Base-by-base conservation (phyloP, 2,888 invertebrate species). In the Pecten maximus region DNA sequence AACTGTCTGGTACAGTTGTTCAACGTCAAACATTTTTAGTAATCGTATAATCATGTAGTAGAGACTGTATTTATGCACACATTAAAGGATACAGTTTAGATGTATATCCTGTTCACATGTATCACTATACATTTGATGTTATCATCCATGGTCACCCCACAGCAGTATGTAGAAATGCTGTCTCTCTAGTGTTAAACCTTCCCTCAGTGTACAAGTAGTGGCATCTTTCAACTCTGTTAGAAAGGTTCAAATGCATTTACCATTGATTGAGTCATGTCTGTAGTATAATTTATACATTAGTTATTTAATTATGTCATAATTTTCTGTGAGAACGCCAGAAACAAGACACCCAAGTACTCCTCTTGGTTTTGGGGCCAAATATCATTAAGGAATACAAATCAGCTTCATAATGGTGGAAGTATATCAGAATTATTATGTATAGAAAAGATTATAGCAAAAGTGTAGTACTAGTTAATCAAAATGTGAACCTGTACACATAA, bases 41-140 rank as follows among this genome's bases (percentile, higher is more conserved):
- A 35, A 74, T 74, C 74, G 6, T 74, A 35, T 74, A 74, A 6
- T 74, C 12, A 35, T 74, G 35, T 74, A 74, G 74, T 74, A 28
- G 74, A 74, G 74, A 74, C 23, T 74, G 74, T 74, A 74, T 74
- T 35, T 74, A 74, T 74, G 74, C 74, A 74, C 74, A 74, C 35
- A 8, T 74, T n/a, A 12, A 74, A 35, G 35, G 74, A 74, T 23
- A 74, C 23, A 23, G 23, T n/a, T 23, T n/a, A n/a, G 23, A 74
- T 74, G 35, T 12, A 74, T 74, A 12, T 28, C 74, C 74, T 74
- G 28, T 60, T 74, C 8, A 74, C 74, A 35, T 2, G 74, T 23
- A 74, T 8, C 35, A 74, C 6, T 74, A 4, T 74, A 74, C 74
- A 28, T 74, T 8, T 35, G 3, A 35, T 74, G 74, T 28, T 35